Evolutionary conservation across 2,888 invertebrate genomes (phyloP), one percentile per base, ranked within the genome.

Genomic region (Xestoiulus laeticollis): DNA sequence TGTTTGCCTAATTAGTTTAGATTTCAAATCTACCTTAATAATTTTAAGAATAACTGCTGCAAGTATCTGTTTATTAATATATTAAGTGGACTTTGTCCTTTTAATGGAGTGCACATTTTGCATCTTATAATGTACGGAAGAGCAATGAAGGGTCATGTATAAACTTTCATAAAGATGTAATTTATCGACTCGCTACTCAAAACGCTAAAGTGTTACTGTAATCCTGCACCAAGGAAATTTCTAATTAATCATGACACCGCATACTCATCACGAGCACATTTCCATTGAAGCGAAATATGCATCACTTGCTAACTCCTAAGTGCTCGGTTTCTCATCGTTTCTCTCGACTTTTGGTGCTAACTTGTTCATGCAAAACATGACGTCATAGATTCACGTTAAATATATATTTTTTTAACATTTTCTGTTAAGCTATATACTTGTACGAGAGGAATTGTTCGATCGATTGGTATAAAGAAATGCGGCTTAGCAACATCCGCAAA

Each of bases 201-300:
- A 22, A 22, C 59, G 22, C 22, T 22, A 53, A 59, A 59, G 22
- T 22, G 59, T 59, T 22, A 22, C 59, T 22, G 22, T 59, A 59
- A 59, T 22, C 59, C 59, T 22, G 59, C 22, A 22, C 59, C 6
- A 22, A 59, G 59, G 19, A 59, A 59, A 5, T 22, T 0, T 8
- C 59, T 59, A 59, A 59, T 59, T 59, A 59, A 59, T 59, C 59
- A 59, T 22, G 59, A 22, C 59, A 59, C 59, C 59, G 59, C 59
- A 59, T 22, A 59, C 59, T 59, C 59, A 59, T 22, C 59, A 22
- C n/a, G n/a, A 1, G 59, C 22, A 22, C 6, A 59, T 59, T 59
- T 59, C 22, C 59, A 59, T 59, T 59, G n/a, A 53, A 53, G 53
- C 53, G 53, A n/a, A 22, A 59, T 19, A 22, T 22, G 8, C 59